Conservation (phyloP, 2,888 invertebrate genomes). For the Sphaerophoria taeniata region DNA sequence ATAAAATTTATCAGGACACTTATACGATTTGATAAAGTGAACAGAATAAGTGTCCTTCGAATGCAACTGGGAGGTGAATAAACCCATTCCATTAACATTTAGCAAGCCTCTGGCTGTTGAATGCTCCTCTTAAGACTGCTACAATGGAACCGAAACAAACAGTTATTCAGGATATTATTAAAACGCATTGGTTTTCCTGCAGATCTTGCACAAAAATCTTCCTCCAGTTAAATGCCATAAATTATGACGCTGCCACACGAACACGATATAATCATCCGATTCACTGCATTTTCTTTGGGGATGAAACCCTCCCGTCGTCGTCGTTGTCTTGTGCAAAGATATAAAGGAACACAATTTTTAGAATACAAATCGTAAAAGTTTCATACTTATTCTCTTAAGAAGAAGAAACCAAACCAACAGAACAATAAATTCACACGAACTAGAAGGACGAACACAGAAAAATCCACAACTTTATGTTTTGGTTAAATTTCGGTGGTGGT, state of each 20-base stretch:
- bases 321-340: neutral
- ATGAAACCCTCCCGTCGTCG: conserved; percentile 47
- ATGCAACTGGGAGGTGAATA: neutral
- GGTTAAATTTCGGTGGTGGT: neutral
- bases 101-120: conserved; percentile 58
- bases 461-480: conserved; percentile 12
- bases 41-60: neutral
- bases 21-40: conserved; percentile 31
- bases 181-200: conserved; percentile 53
- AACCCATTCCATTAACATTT: conserved; percentile 44
- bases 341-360: conserved; percentile 43
- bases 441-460: conserved; percentile 20
- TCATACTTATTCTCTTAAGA: conserved; percentile 10
- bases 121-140: neutral
- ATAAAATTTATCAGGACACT: conserved; percentile 58
- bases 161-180: conserved; percentile 41
- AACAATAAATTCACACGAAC: conserved; percentile 70
- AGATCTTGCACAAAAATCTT: conserved; percentile 36
- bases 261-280: conserved; percentile 72
- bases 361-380: conserved; percentile 69
- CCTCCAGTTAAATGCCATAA: conserved; percentile 53
- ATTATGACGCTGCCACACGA: conserved; percentile 69
- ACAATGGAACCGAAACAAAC: neutral
- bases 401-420: neutral
- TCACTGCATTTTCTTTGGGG: conserved; percentile 44